phyloP scores from a whole-genome alignment of 2,888 invertebrate genomes.

The Apodemia zela region DNA sequence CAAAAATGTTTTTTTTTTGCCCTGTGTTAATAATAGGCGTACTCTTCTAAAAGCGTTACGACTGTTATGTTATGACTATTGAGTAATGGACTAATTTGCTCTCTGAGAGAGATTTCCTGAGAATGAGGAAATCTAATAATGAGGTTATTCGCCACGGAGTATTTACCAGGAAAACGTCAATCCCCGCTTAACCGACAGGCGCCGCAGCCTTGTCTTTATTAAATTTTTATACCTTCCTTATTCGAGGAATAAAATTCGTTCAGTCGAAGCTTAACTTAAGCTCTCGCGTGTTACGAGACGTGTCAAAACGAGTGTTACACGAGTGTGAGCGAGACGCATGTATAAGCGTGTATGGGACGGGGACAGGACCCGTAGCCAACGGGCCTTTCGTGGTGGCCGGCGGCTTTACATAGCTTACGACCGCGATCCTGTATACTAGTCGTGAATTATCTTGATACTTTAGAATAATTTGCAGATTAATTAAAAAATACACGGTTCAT shows the following conservation, averaged over 20 bases:
- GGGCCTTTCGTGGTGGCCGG: conserved; percentile 46
- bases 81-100: too few species aligned
- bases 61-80: too few species aligned
- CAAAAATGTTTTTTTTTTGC: too few species aligned
- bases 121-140: background rate
- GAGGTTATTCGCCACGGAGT: conserved; percentile 8
- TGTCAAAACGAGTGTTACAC: conserved; percentile 38
- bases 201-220: conserved; percentile 38
- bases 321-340: conserved; percentile 34
- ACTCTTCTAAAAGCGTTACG: too few species aligned
- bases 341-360: conserved; percentile 36
- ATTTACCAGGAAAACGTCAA: conserved; percentile 6
- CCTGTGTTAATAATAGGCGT: too few species aligned
- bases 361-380: conserved; percentile 39
- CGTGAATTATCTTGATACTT: conserved; percentile 49
- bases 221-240: conserved; percentile 45
- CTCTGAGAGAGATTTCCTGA: too few species aligned
- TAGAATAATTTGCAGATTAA: conserved; percentile 1
- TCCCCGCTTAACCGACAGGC: background rate
- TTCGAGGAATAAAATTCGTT: conserved; percentile 41
- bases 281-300: conserved; percentile 40
- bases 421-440: conserved; percentile 44
- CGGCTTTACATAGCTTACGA: conserved; percentile 45
- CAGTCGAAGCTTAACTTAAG: conserved; percentile 39
- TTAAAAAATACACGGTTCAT: background rate